These are phyloP conservation scores for Neotoma lepida DNA, from an alignment of 2,113 vertebrate genomes.

Conservation along the genomic window DNA sequence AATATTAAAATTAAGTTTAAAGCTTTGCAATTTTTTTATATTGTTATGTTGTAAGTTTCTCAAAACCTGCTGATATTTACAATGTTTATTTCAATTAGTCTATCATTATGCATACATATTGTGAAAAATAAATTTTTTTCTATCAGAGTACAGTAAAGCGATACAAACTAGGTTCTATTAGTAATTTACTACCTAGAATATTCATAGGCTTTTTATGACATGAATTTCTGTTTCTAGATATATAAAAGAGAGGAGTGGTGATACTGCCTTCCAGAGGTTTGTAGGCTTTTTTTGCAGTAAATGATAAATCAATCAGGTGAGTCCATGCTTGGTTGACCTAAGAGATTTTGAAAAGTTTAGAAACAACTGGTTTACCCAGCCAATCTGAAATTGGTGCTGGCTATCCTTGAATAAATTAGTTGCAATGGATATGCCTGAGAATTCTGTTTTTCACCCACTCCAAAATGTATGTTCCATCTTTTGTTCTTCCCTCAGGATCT, in stretches of 20 bases:
- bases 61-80: background rate
- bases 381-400: background rate
- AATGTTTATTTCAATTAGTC: background rate
- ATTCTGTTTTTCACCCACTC: background rate
- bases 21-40: background rate
- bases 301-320: background rate
- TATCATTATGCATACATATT: background rate
- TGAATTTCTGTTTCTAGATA: background rate
- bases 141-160: background rate
- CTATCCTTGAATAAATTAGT: background rate
- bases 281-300: background rate
- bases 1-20: background rate
- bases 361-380: background rate
- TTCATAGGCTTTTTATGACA: background rate
- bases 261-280: background rate
- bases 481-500: background rate
- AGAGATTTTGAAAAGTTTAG: background rate
- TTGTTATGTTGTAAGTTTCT: background rate
- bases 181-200: background rate
- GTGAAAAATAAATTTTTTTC: background rate
- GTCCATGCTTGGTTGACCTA: background rate
- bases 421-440: background rate
- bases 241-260: background rate
- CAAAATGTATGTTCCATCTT: background rate
- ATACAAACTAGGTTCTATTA: background rate